Evolutionary conservation across 2,888 invertebrate species (phyloP), one percentile per base, ranked within the genome.

Genomic region (Yponomeuta sedellus): DNA sequence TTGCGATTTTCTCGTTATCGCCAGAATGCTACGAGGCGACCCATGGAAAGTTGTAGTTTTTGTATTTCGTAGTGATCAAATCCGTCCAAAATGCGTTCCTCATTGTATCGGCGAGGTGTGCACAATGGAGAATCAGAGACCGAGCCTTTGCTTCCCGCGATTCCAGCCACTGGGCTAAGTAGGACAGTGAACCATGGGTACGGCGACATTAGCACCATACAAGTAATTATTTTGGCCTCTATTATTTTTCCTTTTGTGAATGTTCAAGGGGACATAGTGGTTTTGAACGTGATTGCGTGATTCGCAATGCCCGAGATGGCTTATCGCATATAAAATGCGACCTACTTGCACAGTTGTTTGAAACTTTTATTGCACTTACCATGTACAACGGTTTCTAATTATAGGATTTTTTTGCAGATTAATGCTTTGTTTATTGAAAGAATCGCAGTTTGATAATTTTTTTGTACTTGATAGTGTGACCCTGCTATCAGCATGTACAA

Each of bases 71-170:
- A 52, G 44, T 44, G 12, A 44, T 44, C 12, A 12, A 44, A 2
- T 52, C 62, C 34, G 39, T 62, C 52, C 22, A 83, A 72, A 76
- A 89, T 89, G 90, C 80, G 83, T 68, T 81, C 85, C 67, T 77
- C 79, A 44, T 66, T 85, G 56, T 85, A 73, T 67, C 78, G 86
- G 69, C 77, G 78, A 66, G 68, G 71, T 65, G 70, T 73, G 34
- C 71, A 77, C 66, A 80, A 76, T 67, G 66, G 52, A 6, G 76
- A 79, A 66, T 69, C 77, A 2, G 88, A 88, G 44, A 78, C 77
- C 10, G 85, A 87, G 71, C 88, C 88, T 0, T 77, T 89, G 64
- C 68, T 89, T 66, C 73, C 83, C 22, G 80, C 84, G 12, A 75
- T 81, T 69, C 80, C 83, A 12, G 77, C 69, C 65, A 68, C 70